Base-by-base conservation (phyloP, 2,888 invertebrate species). In the Watsonalla cultraria region DNA sequence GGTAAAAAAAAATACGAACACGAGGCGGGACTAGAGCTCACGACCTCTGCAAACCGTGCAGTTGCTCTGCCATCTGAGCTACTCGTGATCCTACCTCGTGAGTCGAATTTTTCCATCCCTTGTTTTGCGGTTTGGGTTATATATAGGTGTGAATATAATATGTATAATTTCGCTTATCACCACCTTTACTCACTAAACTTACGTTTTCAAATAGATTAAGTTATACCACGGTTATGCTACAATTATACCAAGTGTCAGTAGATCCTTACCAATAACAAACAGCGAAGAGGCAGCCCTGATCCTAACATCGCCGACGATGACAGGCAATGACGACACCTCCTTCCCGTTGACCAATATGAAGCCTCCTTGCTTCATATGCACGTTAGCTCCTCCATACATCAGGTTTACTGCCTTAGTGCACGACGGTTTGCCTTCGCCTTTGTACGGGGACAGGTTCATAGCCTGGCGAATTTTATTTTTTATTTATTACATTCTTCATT, bases 381-480 rank as follows among this genome's bases (percentile, higher is more conserved):
- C 93, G 4, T 73, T 82, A 15, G 86, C 89, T 0, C 90, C 91
- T 0, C 84, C 82, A 54, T 92, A 83, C 13, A 85, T 90, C 13
- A 97, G 80, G 0, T 93, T 95, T 0, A 96, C 93, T 0, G 96
- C 93, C 78, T 96, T 97, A 0, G 97, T 96, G 76, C 97, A 97
- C 0, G 97, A 95, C 0, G 96, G 96, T 47, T 89, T 81, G 46
- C 92, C 83, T 6, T 84, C 78, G n/a, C 90, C 90, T 58, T 91
- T 86, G 33, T 92, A 92, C 0, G 91, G 82, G 0, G 92, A 91
- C 53, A 94, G 91, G 74, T 93, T 94, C 92, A 95, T 92, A 14
- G 91, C 92, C 93, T 94, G 69, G 11, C 8, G 5, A 35, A 48
- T 46, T 24, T 7, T 24, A 24, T 15, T 24, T 6, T 24, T 0